Evolutionary conservation across 2,113 vertebrate species (phyloP).

Genomic region (Shinisaurus crocodilurus): DNA sequence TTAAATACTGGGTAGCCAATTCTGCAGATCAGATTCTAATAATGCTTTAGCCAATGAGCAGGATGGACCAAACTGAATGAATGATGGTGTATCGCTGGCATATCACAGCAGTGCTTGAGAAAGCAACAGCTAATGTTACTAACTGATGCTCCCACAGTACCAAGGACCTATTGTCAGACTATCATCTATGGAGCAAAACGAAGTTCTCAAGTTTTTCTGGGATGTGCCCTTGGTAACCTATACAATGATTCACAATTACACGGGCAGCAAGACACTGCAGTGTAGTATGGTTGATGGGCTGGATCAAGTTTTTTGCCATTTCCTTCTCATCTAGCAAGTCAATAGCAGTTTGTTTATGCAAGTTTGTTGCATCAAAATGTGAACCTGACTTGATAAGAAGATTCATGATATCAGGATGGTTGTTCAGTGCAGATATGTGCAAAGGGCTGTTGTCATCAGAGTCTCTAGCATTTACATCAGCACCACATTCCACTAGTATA

Average conservation of each 20-base stretch:
- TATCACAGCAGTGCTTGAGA: conserved; percentile 75
- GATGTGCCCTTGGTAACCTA: conserved; percentile 89
- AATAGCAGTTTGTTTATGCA: conserved; percentile 90
- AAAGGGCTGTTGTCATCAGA: conserved; percentile 94
- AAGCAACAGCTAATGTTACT: conserved; percentile 67
- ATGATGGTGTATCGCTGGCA: conserved; percentile 78
- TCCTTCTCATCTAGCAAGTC: conserved; percentile 97
- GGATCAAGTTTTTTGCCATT: conserved; percentile 95
- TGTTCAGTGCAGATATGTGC: conserved; percentile 95
- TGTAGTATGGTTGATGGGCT: conserved; percentile 97
- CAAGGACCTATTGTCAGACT: conserved; percentile 48
- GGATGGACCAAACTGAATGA: conserved; percentile 73
- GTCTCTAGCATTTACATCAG: conserved; percentile 92
- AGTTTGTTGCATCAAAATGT: conserved; percentile 98
- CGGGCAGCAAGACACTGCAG: conserved; percentile 98
- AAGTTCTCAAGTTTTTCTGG: conserved; percentile 96
- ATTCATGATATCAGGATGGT: conserved; percentile 98
- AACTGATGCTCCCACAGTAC: conserved; percentile 67
- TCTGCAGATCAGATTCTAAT: conserved; percentile 70
- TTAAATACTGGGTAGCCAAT: conserved; percentile 79
- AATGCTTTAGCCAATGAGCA: conserved; percentile 72
- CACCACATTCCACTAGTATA: conserved; percentile 95
- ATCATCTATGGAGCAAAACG: conserved; percentile 96
- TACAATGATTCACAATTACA: conserved; percentile 90
- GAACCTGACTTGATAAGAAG: conserved; percentile 94